Base-by-base conservation (phyloP, 2,797 vertebrate genomes). In the Ctenopoma kingsleyae region DNA sequence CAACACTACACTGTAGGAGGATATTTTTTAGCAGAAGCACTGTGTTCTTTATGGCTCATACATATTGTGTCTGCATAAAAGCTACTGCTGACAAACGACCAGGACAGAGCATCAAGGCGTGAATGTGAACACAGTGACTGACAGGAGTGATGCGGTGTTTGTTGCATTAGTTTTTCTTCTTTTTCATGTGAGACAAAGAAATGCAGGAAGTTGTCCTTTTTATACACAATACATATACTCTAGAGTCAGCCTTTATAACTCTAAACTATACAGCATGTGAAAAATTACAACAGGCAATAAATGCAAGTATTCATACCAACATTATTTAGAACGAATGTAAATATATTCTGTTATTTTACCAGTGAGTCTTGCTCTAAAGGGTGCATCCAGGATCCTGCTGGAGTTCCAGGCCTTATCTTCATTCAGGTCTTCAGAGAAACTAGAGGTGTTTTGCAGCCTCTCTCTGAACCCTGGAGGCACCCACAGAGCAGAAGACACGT, bases 381-480 rank as follows among this genome's bases (percentile, higher is more conserved):
- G 80, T 56, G 70, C 56, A n/a, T 93, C 84, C 43, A 84, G 44
- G 35, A 88, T 82, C 67, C 65, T 68, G 53, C 89, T 94, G 51
- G 91, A 94, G 67, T 94, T 94, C 92, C 91, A 95, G 32, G 3
- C 71, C 43, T 84, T 87, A 55, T 91, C 64, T 20, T 85, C 54
- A 0, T 65, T 82, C 9, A 54, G 51, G 68, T 94, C 77, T 3
- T 48, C 13, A 72, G 48, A 17, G 85, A 58, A 38, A 16, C 59
- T 25, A 20, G 60, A 80, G 3, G 70, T 25, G 75, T 86, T 41
- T 16, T 16, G 38, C 15, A 16, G 15, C 27, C 69, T 91, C 4
- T 76, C 44, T 61, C 74, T 84, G n/a, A 67, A 61, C 52, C 66
- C 71, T 0, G 67, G 30, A 9, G 86, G 85, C 0, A 67, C 49